Base-by-base conservation (phyloP, 2,797 vertebrate species). In the Myoxocephalus aenaeus region DNA sequence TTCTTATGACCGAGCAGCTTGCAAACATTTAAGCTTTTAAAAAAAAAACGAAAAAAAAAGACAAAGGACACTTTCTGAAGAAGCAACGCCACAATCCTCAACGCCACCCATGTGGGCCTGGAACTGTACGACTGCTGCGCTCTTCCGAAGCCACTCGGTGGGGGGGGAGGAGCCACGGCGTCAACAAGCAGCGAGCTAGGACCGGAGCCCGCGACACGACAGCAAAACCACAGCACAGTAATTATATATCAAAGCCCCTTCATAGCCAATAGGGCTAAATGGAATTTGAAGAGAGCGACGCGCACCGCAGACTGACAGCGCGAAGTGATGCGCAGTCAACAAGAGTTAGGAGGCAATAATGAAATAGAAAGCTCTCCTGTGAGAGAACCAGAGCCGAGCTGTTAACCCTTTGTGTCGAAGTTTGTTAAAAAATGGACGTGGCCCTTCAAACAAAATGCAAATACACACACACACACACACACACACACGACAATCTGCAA, bases 221-320 rank as follows among this genome's bases (percentile, higher is more conserved):
- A 92, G 91, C 90, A 83, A 90, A 92, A 92, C 91, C 91, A 75
- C 92, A 93, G 78, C 18, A 79, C 83, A 70, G 88, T 85, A 91
- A 92, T 93, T 90, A 91, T 36, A 87, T 90, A 90, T 93, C 92
- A 92, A 90, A 93, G 92, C 80, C 86, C 89, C 87, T 91, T 93
- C 93, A 86, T 65, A 82, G 84, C 75, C 90, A 92, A 92, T 89
- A 77, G 57, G 65, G 61, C 78, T 84, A 77, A 85, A 87, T 67
- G 80, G 80, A 86, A 90, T 86, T 86, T 84, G 86, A 90, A 88
- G 62, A 83, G 82, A 85, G 80, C 59, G 75, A 84, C 82, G 1
- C 72, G 74, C 70, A 70, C 88, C 89, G 25, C 88, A 85, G 66
- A 54, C 75, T 87, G 92, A 90, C 89, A 81, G 81, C 61, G 59